phyloP scores from a whole-genome alignment of 2,113 vertebrate genomes.

The Sorex araneus region DNA sequence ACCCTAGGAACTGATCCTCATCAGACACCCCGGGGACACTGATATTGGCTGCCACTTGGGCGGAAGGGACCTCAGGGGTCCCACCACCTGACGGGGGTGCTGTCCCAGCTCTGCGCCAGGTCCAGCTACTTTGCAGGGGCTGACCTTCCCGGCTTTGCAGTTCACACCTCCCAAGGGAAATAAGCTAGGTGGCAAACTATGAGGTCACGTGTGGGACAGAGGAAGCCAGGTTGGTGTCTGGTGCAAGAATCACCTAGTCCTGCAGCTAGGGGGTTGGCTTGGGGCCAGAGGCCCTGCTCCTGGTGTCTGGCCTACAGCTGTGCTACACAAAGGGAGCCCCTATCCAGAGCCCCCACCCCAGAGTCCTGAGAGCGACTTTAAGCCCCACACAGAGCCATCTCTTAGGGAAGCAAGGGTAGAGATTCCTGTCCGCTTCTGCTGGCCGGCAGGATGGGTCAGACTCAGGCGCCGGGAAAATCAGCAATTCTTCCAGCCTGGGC shows the following conservation, averaged over 20 bases:
- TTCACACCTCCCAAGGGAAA: constrained; percentile 91
- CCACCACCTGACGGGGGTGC: constrained; percentile 93
- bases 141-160: constrained; percentile 48
- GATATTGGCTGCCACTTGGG: constrained; percentile 92
- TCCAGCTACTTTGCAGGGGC: constrained; percentile 85
- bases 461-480: constrained; percentile 94
- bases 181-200: constrained; percentile 48
- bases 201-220: neutral
- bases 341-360: constrained; percentile 67
- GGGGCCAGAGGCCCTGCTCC: neutral
- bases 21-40: constrained; percentile 91
- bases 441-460: constrained; percentile 83
- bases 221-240: neutral
- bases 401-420: too few species aligned
- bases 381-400: too few species aligned
- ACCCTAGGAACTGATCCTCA: constrained; percentile 92
- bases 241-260: neutral
- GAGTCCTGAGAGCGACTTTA: neutral
- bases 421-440: constrained; percentile 85
- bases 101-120: constrained; percentile 90
- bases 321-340: neutral
- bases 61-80: constrained; percentile 90
- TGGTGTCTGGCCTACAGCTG: constrained; percentile 57
- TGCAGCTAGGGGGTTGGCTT: neutral
- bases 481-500: constrained; percentile 92